Evolutionary conservation across 2,113 vertebrate genomes (phyloP).

Genomic region (Todiramphus saurophagus): DNA sequence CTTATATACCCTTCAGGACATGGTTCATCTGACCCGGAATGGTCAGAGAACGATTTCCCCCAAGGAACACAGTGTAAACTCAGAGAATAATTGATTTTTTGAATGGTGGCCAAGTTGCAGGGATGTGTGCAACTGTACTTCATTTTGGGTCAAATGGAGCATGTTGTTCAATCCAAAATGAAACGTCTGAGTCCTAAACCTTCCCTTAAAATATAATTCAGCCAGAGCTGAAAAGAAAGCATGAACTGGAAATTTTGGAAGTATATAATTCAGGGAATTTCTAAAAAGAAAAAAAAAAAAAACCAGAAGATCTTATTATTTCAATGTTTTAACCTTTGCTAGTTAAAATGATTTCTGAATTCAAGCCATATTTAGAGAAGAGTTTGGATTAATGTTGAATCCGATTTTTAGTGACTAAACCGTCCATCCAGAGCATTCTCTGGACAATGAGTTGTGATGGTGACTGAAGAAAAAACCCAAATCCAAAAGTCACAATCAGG

Average conservation of each 20-base stretch:
- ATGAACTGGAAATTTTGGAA: background rate
- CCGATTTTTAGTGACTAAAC: background rate
- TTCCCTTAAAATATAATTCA: background rate
- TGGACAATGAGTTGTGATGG: background rate
- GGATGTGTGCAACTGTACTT: background rate
- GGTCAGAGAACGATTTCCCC: conserved; percentile 36
- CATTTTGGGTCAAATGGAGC: background rate
- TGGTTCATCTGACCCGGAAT: conserved; percentile 23
- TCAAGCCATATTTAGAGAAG: background rate
- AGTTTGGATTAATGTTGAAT: background rate
- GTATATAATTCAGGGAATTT: background rate
- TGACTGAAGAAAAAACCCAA: background rate
- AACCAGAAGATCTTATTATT: background rate
- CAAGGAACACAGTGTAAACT: background rate
- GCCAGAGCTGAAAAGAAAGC: background rate
- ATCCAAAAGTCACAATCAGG: accelerated
- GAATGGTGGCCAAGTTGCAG: conserved; percentile 10
- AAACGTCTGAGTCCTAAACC: background rate
- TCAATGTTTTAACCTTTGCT: background rate
- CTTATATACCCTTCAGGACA: conserved; percentile 8
- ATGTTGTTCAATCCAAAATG: background rate
- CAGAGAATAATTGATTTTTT: conserved; percentile 38
- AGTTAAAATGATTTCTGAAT: background rate
- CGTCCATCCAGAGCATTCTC: background rate
- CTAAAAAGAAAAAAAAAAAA: background rate